Evolutionary conservation across 2,797 vertebrate genomes (phyloP).

Genomic region (Acanthiza pusilla): DNA sequence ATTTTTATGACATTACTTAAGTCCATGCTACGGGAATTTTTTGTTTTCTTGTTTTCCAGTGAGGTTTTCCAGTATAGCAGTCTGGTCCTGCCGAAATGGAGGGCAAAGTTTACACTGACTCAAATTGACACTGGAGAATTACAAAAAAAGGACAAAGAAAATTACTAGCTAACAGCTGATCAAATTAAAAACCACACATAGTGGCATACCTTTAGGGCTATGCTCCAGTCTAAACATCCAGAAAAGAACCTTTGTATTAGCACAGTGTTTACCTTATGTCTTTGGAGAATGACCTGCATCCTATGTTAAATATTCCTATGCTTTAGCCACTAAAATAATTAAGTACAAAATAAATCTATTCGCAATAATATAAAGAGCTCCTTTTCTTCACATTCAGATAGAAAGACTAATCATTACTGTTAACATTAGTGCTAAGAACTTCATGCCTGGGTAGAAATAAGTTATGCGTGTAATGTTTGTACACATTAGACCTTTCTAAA

Average conservation of each 20-base stretch:
- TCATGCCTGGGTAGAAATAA: background rate
- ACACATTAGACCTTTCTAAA: background rate
- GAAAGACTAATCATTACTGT: background rate
- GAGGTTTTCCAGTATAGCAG: background rate
- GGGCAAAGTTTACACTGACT: background rate
- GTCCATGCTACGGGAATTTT: background rate
- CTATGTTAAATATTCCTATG: background rate
- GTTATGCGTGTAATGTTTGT: background rate
- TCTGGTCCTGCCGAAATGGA: background rate
- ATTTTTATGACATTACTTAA: background rate
- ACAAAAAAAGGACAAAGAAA: background rate
- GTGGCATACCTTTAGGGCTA: background rate
- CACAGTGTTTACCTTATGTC: background rate
- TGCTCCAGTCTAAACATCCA: background rate
- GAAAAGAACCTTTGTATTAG: background rate
- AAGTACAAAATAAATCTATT: background rate
- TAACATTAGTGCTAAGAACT: background rate
- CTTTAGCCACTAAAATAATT: background rate
- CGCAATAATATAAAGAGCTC: background rate
- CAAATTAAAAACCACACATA: background rate
- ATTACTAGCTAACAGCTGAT: background rate
- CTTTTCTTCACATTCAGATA: background rate
- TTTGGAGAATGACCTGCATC: background rate
- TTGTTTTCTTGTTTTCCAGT: background rate
- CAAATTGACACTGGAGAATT: background rate